Conservation (phyloP, 2,113 vertebrate genomes). For the Phylloscopus whistleri region DNA sequence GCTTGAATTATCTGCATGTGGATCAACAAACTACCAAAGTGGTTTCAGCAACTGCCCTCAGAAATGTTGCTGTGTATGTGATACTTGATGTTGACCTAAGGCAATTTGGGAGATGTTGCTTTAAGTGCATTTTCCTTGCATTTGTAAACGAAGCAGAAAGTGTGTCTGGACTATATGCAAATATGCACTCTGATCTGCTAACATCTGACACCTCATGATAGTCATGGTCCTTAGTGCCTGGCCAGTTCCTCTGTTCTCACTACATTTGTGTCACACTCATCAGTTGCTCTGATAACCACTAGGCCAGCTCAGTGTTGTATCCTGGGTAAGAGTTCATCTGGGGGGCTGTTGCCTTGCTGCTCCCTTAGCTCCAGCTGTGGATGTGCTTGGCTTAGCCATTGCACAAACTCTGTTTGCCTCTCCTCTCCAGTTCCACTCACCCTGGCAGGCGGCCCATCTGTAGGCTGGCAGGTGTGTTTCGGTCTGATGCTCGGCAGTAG, state of each 20-base stretch:
- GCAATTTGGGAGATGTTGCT: background rate
- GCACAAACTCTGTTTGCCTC: background rate
- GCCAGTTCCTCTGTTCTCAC: background rate
- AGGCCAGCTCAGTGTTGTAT: background rate
- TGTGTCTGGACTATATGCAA: background rate
- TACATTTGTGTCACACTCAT: background rate
- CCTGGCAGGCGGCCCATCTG: accelerated
- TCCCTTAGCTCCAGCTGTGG: background rate
- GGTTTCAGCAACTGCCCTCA: background rate
- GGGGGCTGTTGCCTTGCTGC: background rate
- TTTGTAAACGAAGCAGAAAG: background rate
- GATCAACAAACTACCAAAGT: background rate
- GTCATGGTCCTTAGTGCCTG: background rate
- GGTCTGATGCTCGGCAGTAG: background rate
- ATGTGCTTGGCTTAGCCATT: background rate
- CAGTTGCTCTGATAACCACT: background rate
- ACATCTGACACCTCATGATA: background rate
- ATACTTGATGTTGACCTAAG: background rate
- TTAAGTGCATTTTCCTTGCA: background rate
- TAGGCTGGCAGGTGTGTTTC: accelerated
- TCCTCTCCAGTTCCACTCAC: background rate
- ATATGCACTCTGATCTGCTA: background rate
- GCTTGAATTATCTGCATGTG: background rate
- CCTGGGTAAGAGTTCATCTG: background rate
- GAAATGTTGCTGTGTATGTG: background rate